Conservation (phyloP, 2,113 vertebrate species). For the Gobio gobio region DNA sequence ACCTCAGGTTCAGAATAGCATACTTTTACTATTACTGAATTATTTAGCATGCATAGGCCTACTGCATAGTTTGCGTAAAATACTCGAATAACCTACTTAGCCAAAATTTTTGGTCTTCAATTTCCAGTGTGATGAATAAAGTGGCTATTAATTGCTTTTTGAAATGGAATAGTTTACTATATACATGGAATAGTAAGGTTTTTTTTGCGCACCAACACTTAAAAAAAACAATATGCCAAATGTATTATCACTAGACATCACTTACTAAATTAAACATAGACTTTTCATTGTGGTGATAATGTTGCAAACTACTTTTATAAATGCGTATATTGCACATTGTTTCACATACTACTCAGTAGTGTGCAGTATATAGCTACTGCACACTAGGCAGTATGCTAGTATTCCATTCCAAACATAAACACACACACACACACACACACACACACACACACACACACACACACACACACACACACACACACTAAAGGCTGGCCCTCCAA, state of each 20-base stretch:
- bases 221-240: too few species aligned
- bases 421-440: neutral
- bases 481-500: neutral
- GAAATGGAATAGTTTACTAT: too few species aligned
- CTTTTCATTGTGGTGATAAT: too few species aligned
- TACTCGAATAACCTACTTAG: neutral
- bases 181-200: too few species aligned
- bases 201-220: too few species aligned
- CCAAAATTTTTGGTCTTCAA: neutral
- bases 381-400: neutral
- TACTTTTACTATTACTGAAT: neutral
- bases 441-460: neutral
- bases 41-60: neutral
- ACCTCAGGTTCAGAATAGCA: neutral
- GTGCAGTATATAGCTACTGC: neutral
- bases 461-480: neutral
- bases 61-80: neutral
- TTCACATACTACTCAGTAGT: neutral
- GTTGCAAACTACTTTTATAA: neutral
- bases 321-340: neutral
- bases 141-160: neutral
- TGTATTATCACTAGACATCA: too few species aligned
- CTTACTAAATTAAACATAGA: too few species aligned
- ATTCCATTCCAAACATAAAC: conserved; percentile 8
- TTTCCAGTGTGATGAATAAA: neutral